phyloP scores from a whole-genome alignment of 2,113 vertebrate genomes.

The Sinosuthora webbiana region DNA sequence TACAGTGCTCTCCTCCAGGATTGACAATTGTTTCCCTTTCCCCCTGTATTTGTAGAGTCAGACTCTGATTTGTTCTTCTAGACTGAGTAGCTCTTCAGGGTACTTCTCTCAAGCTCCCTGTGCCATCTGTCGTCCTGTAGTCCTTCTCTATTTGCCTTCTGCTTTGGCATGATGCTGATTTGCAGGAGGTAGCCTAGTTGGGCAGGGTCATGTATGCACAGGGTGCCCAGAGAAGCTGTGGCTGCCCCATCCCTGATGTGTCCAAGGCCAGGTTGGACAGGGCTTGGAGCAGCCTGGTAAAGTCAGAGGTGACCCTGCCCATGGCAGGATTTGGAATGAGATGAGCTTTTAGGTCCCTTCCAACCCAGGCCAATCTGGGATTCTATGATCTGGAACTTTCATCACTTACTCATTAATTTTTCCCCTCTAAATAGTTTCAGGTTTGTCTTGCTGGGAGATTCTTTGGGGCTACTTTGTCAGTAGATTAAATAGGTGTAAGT shows the following conservation, averaged over 20 bases:
- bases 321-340: neutral
- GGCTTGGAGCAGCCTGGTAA: neutral
- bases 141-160: neutral
- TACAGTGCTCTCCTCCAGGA: neutral
- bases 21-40: neutral
- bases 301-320: neutral
- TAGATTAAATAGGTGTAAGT: neutral
- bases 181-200: neutral
- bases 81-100: neutral
- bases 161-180: neutral
- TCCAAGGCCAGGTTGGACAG: neutral
- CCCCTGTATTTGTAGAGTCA: neutral
- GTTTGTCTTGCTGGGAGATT: neutral
- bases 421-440: neutral
- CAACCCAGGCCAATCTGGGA: neutral
- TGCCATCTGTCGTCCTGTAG: rapidly evolving
- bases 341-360: neutral
- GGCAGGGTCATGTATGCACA: neutral
- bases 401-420: neutral
- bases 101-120: neutral
- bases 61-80: neutral
- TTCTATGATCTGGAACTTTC: neutral
- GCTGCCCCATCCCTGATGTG: neutral
- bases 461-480: neutral
- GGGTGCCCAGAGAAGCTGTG: neutral